phyloP scores from a whole-genome alignment of 2,113 vertebrate genomes.

The Hippocampus abdominalis region DNA sequence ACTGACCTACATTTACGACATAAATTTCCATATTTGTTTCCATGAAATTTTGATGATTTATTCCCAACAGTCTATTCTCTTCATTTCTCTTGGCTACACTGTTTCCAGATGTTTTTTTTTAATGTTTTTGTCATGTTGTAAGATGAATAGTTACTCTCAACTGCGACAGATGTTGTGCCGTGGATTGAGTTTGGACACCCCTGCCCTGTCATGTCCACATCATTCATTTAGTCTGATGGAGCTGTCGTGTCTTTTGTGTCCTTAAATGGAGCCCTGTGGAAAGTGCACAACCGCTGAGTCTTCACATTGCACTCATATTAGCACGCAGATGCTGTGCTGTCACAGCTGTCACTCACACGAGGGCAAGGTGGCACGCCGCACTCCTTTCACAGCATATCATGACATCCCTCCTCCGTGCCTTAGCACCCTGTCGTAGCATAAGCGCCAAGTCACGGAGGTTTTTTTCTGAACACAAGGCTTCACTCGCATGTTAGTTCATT shows the following conservation, averaged over 20 bases:
- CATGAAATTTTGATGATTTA: background rate
- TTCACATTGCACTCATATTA: background rate
- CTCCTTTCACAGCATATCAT: slow-evolving; percentile 28
- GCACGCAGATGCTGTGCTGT: background rate
- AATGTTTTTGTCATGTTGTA: no score
- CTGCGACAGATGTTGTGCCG: no score
- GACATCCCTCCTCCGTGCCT: slow-evolving; percentile 18
- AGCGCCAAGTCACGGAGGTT: slow-evolving; percentile 16
- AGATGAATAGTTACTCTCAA: no score
- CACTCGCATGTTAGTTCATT: background rate
- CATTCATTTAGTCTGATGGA: background rate
- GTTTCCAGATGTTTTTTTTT: background rate
- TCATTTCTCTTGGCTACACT: background rate
- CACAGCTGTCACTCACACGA: slow-evolving; percentile 24
- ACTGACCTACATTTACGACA: background rate
- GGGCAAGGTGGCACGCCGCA: slow-evolving; percentile 18
- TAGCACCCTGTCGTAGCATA: slow-evolving; percentile 24
- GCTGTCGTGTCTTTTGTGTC: background rate
- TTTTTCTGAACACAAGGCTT: slow-evolving; percentile 21
- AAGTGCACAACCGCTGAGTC: slow-evolving; percentile 3
- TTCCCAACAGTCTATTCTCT: background rate
- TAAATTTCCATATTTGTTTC: background rate
- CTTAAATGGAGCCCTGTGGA: background rate
- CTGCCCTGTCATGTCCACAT: background rate
- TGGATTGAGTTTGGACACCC: no score